Conservation (phyloP, 2,113 vertebrate genomes). For the Craseonycteris thonglongyai region DNA sequence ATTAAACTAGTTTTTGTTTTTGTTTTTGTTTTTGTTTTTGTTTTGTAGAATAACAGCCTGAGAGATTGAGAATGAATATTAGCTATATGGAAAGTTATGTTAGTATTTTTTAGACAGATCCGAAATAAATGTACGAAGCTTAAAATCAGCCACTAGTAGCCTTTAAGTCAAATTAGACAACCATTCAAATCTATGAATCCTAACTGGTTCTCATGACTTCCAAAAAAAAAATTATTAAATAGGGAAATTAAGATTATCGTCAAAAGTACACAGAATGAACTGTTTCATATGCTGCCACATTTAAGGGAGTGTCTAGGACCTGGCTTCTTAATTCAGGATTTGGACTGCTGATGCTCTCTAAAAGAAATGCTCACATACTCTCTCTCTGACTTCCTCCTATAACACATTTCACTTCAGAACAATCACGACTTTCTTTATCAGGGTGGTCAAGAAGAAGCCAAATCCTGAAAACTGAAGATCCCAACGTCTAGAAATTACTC, state of each 20-base stretch:
- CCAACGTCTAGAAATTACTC: not conserved
- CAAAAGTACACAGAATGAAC: not conserved
- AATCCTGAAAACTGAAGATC: not conserved
- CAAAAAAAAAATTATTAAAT: not conserved
- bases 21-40: too few relatives aligned
- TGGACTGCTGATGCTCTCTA: not conserved
- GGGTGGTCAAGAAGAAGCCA: not conserved
- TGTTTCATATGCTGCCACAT: not conserved
- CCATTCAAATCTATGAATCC: not conserved
- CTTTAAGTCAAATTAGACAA: constrained; percentile 21
- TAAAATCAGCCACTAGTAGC: not conserved
- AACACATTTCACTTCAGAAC: not conserved
- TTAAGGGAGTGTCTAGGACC: not conserved
- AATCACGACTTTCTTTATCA: not conserved
- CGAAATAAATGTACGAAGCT: not conserved
- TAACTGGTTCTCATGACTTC: not conserved
- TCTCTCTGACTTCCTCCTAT: not conserved
- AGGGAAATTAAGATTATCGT: not conserved
- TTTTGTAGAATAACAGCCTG: not conserved
- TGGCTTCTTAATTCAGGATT: not conserved
- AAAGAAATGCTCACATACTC: not conserved
- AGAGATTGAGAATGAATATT: constrained; percentile 2
- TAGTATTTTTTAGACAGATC: not conserved
- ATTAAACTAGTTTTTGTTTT: not conserved
- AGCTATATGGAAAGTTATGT: not conserved